Percentiles rank a stretch among this genome's conserved stretches.
phyloP scores from a whole-genome alignment of 2,888 invertebrate species.

The Bedellia somnulentella region DNA sequence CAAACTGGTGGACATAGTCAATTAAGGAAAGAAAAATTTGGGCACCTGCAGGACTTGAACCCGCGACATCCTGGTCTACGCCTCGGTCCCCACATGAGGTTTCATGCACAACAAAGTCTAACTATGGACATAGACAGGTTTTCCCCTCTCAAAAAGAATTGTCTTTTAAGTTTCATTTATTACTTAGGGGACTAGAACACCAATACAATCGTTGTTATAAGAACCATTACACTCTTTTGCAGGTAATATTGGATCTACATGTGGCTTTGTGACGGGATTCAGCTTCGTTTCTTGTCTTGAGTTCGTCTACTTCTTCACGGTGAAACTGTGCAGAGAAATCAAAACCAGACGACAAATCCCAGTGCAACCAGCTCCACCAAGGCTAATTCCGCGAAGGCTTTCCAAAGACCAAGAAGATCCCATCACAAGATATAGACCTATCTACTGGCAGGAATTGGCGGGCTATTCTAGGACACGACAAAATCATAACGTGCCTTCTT shows the following conservation, averaged over 20 bases:
- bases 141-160: too few relatives aligned
- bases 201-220: too few relatives aligned
- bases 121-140: too few relatives aligned
- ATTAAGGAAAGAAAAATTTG: too few relatives aligned
- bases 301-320: constrained; percentile 64
- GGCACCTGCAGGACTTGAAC: too few relatives aligned
- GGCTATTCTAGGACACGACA: constrained; percentile 16
- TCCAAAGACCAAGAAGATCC: constrained; percentile 14
- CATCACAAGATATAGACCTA: constrained; percentile 23
- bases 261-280: constrained; percentile 70
- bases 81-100: too few relatives aligned
- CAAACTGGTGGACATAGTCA: too few relatives aligned
- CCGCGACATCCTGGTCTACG: too few relatives aligned
- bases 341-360: constrained; percentile 14
- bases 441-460: constrained; percentile 47
- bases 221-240: constrained; percentile 5
- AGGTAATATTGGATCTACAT: constrained; percentile 56
- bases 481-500: constrained; percentile 14
- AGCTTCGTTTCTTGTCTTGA: constrained; percentile 69
- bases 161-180: too few relatives aligned
- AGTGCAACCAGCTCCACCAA: constrained; percentile 10
- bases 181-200: too few relatives aligned
- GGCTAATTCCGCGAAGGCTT: constrained; percentile 11
- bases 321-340: constrained; percentile 35
- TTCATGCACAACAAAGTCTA: too few relatives aligned